These are phyloP conservation scores for Ephialtes manifestator DNA, from an alignment of 2,888 invertebrate species.

Conservation along the genomic window DNA sequence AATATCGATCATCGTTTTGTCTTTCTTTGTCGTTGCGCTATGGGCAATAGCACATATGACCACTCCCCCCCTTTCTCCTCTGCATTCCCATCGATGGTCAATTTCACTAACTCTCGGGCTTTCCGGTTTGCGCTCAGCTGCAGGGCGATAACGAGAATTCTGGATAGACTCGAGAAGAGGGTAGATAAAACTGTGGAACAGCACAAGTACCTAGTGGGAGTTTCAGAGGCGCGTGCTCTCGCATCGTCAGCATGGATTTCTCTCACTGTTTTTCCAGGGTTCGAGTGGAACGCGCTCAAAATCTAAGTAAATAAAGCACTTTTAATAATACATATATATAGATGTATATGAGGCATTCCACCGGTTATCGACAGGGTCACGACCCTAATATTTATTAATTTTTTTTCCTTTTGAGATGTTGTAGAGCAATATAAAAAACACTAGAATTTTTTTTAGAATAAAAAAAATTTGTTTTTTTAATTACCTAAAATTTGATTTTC, in stretches of 20 bases:
- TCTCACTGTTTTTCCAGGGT: conserved; percentile 23
- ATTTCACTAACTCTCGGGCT: conserved; percentile 66
- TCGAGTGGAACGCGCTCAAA: conserved; percentile 21
- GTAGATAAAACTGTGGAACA: conserved; percentile 62
- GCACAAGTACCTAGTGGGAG: conserved; percentile 4
- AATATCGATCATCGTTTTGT: conserved; percentile 40
- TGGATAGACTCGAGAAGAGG: conserved; percentile 61
- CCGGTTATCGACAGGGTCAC: too few relatives aligned
- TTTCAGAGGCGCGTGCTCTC: conserved; percentile 56
- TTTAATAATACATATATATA: conserved; percentile 17
- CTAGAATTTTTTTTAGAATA: too few relatives aligned
- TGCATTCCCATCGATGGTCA: conserved; percentile 65
- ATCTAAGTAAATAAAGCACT: conserved; percentile 40
- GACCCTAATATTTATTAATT: too few relatives aligned
- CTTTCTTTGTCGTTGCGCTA: conserved; percentile 37
- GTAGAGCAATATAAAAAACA: too few relatives aligned
- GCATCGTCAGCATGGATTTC: conserved; percentile 57
- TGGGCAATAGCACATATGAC: conserved; percentile 8
- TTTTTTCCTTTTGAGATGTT: too few relatives aligned
- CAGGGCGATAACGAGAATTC: conserved; percentile 67
- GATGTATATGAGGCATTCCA: neutral
- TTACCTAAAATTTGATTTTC: too few relatives aligned
- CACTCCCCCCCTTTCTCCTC: conserved; percentile 14
- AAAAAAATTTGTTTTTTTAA: too few relatives aligned
- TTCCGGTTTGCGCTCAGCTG: conserved; percentile 63